phyloP scores from a whole-genome alignment of 2,888 invertebrate genomes.

The Ferdinandea cuprea region DNA sequence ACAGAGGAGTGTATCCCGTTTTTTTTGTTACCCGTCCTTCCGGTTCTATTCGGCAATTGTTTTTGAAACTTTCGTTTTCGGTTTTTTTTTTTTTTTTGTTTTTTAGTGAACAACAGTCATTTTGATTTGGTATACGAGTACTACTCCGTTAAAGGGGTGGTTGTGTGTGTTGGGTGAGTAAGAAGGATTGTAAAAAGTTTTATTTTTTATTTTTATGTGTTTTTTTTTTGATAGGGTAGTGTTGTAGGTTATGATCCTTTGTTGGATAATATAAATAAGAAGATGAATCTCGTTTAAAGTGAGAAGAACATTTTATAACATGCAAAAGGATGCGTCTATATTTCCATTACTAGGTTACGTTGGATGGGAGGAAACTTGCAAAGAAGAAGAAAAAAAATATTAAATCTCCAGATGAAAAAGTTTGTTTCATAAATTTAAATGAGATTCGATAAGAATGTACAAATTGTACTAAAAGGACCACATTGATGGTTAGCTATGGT shows the following conservation, averaged over 20 bases:
- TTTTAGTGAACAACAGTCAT: conserved; percentile 16
- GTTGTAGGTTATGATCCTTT: conserved; percentile 16
- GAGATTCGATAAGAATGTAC: background rate
- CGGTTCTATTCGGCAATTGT: conserved; percentile 15
- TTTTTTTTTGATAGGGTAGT: background rate
- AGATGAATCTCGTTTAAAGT: background rate
- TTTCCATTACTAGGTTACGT: background rate
- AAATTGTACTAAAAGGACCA: background rate
- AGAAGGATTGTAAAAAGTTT: conserved; percentile 1
- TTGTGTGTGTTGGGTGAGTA: background rate
- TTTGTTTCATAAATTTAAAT: conserved; percentile 4
- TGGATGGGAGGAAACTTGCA: background rate
- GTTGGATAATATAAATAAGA: background rate
- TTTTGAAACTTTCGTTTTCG: conserved; percentile 5
- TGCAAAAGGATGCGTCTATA: background rate
- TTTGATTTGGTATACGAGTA: background rate
- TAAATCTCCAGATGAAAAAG: background rate
- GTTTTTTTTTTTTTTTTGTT: background rate
- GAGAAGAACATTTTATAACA: background rate
- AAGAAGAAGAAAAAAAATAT: background rate
- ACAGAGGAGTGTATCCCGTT: background rate
- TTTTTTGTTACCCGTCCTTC: conserved; percentile 30
- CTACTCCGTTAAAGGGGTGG: background rate
- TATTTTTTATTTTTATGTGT: conserved; percentile 6
- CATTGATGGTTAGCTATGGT: background rate